Evolutionary conservation across 2,888 invertebrate genomes (phyloP), one percentile per base, ranked within the genome.

Genomic region (Eueremaeus valkanovi): DNA sequence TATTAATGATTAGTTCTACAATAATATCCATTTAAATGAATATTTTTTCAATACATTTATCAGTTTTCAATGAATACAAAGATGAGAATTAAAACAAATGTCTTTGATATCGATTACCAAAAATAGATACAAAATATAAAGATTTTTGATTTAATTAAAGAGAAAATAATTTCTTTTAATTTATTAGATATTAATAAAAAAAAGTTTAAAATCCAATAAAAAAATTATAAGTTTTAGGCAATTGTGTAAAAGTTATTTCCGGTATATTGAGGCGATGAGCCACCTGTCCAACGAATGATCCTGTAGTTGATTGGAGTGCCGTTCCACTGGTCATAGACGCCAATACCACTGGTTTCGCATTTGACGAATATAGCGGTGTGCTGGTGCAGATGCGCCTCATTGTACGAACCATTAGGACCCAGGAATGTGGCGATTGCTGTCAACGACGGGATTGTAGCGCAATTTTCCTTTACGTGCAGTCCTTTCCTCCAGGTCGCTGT

Each of bases 351-450:
- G 0, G 31, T 21, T 9, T 55, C 73, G 36, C 76, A 76, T 8
- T 27, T 45, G 18, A 73, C 76, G n/a, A 76, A 76, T 11, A 76
- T 73, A 21, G 76, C 76, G 0, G 76, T 73, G 33, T 76, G 76
- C 55, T 73, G 73, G n/a, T 66, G 73, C 0, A 74, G 45, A 49
- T 74, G 68, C 2, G 74, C 68, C 45, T 74, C 74, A 74, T 74
- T 68, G 29, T 73, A 76, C 16, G 11, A 11, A n/a, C 24, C 29
- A n/a, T 66, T 73, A 1, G 73, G 66, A 24, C 76, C 66, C 8
- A 76, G 49, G 49, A 76, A 76, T 9, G 76, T 76, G 3, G 76
- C 76, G 24, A 76, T 76, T 0, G 76, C 76, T 33, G 76, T 76
- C n/a, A 55, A 55, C 40, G 27, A 6, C 6, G 76, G 76, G 18